Evolutionary conservation across 2,888 invertebrate genomes (phyloP).

Genomic region (Rotaria sp.): DNA sequence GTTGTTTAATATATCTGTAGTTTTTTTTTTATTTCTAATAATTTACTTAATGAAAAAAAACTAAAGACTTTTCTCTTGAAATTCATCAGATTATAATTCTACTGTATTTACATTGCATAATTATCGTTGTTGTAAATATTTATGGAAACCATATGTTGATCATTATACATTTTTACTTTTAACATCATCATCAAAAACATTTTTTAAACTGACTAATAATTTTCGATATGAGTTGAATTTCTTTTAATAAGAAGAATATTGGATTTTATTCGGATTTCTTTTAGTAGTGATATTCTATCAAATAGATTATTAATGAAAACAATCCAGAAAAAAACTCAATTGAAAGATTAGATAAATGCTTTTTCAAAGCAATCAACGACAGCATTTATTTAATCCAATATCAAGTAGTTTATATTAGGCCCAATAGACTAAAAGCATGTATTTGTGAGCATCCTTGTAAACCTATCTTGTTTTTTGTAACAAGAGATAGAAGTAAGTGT

Average conservation of each 20-base stretch:
- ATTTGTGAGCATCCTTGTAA: no score
- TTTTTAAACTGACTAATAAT: background rate
- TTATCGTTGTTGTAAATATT: conserved; percentile 5
- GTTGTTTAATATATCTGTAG: no score
- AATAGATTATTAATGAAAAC: background rate
- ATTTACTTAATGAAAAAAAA: no score
- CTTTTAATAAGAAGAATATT: background rate
- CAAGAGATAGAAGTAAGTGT: no score
- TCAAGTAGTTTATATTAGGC: no score
- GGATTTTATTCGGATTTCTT: background rate
- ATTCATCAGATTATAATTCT: background rate
- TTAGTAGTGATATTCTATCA: background rate
- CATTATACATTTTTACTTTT: conserved; percentile 26
- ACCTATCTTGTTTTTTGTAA: no score
- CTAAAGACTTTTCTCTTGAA: no score
- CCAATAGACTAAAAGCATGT: no score
- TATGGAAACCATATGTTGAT: conserved; percentile 21
- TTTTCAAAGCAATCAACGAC: no score
- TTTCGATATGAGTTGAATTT: background rate
- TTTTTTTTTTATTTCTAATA: no score
- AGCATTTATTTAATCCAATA: no score
- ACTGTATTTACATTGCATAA: background rate
- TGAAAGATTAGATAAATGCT: background rate
- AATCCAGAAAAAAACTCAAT: background rate
- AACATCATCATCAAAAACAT: background rate